Evolutionary conservation across 2,797 vertebrate genomes (phyloP).

Genomic region (Pseudotriccus pelzelni): DNA sequence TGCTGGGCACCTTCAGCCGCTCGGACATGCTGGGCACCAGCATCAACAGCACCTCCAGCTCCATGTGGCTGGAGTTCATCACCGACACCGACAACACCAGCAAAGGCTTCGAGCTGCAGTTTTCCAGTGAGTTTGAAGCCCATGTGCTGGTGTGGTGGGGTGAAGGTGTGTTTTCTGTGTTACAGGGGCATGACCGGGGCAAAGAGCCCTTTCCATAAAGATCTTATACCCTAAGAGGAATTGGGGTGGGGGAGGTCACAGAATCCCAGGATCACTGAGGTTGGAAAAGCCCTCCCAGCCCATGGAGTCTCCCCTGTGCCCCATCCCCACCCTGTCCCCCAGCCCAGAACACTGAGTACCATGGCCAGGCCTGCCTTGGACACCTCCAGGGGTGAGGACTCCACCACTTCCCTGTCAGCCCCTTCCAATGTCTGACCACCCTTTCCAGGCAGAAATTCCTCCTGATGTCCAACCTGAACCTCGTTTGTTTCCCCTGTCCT

Average conservation of each 20-base stretch:
- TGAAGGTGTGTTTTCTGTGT: rapidly evolving
- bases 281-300: not conserved
- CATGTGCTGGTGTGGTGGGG: rapidly evolving
- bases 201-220: not conserved
- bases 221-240: rapidly evolving
- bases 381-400: not conserved
- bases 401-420: not conserved
- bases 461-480: rapidly evolving
- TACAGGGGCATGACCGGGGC: rapidly evolving
- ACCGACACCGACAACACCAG: constrained; percentile 89
- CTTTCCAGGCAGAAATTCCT: not conserved
- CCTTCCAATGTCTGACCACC: rapidly evolving
- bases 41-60: constrained; percentile 96
- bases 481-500: not conserved
- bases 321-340: rapidly evolving
- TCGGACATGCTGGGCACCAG: constrained; percentile 86
- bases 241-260: not conserved
- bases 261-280: rapidly evolving
- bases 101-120: constrained; percentile 95
- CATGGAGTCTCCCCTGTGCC: not conserved
- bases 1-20: constrained; percentile 88
- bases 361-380: rapidly evolving
- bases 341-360: not conserved
- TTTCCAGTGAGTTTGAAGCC: constrained; percentile 85
- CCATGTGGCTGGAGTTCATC: constrained; percentile 96